phyloP scores from a whole-genome alignment of 92 coral and sea anemone genomes.

The Bergia sp. region DNA sequence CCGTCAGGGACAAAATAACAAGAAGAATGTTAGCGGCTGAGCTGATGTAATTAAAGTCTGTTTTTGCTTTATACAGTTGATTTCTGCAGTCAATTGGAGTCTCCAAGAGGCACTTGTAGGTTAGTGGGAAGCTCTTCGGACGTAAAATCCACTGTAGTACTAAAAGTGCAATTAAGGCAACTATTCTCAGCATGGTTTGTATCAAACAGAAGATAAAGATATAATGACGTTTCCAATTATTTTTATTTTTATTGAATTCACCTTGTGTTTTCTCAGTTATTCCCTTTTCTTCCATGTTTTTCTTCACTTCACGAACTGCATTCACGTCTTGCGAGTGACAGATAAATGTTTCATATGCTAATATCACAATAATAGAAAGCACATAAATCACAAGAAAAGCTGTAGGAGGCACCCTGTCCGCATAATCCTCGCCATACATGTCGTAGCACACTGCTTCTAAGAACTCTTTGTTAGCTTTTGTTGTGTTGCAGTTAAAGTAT shows the following conservation, averaged over 20 bases:
- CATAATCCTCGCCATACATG: slow-evolving; percentile 9
- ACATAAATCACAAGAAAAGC: not conserved
- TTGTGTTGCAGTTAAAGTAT: slow-evolving; percentile 17
- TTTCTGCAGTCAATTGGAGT: not conserved
- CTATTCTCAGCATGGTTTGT: not conserved
- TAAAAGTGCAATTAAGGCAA: not conserved
- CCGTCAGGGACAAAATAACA: not conserved
- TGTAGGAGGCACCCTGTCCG: not conserved
- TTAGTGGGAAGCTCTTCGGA: not conserved
- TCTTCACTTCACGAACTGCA: not conserved
- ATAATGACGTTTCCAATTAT: not conserved
- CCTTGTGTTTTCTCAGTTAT: too few relatives aligned
- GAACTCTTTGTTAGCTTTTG: not conserved
- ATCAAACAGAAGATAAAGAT: not conserved
- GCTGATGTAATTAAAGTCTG: too few relatives aligned
- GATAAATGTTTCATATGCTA: not conserved
- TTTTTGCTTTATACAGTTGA: not conserved
- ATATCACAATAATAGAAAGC: not conserved
- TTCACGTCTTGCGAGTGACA: not conserved
- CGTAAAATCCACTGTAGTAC: not conserved
- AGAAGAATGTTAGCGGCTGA: too few relatives aligned
- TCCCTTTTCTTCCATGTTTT: too few relatives aligned
- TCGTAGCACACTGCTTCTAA: slow-evolving; percentile 14
- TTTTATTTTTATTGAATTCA: too few relatives aligned
- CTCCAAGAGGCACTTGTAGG: slow-evolving; percentile 1